A percentile compares a stretch with the other conserved stretches of the same genome.
Conservation (phyloP, 1,140 invertebrate species). For the Euura saliciscinereae region DNA sequence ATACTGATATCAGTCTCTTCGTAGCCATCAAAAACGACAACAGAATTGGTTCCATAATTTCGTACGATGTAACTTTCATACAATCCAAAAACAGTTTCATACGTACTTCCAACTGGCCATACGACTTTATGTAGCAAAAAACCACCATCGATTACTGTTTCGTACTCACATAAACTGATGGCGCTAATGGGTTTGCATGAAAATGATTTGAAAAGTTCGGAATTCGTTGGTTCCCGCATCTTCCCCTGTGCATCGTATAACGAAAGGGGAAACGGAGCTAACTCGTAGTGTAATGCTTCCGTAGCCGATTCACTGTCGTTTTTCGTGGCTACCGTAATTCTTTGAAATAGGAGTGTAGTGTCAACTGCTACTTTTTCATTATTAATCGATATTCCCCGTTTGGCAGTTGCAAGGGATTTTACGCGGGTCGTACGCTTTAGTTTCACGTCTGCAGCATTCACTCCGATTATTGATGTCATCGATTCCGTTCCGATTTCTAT, state of each 20-base stretch:
- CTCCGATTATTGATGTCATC: conserved; percentile 35
- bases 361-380: conserved; percentile 26
- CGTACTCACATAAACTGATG: conserved; percentile 26
- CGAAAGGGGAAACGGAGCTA: conserved; percentile 38
- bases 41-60: conserved; percentile 35
- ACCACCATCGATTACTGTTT: conserved; percentile 37
- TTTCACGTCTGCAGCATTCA: conserved; percentile 17
- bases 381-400: conserved; percentile 5
- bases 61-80: conserved; percentile 40
- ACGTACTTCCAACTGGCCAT: conserved; percentile 33
- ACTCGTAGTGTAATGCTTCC: conserved; percentile 38
- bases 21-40: conserved; percentile 42
- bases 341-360: conserved; percentile 36
- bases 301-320: conserved; percentile 31
- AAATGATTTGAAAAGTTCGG: conserved; percentile 38
- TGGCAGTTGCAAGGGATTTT: conserved; percentile 10
- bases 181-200: conserved; percentile 31
- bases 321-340: conserved; percentile 32
- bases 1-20: conserved; percentile 24
- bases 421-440: conserved; percentile 29
- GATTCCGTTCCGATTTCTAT: conserved; percentile 34
- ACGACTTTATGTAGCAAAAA: not conserved
- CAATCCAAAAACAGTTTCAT: conserved; percentile 31
- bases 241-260: conserved; percentile 37
- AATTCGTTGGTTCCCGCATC: conserved; percentile 36